Evolutionary conservation across 2,888 invertebrate genomes (phyloP), one percentile per base, ranked within the genome.

Genomic region (Fragum fragum): DNA sequence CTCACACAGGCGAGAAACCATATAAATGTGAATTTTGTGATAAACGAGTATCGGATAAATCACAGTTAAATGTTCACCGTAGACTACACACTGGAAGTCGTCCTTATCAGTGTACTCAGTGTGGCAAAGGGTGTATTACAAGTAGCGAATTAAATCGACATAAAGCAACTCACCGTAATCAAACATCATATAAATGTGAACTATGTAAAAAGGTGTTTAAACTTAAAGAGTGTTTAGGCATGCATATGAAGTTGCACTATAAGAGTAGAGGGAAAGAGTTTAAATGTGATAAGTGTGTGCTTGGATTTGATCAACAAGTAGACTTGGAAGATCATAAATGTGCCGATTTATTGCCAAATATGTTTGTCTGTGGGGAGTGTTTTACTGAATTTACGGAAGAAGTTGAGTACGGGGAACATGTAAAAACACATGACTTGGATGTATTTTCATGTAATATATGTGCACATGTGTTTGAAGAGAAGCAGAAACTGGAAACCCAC

Each of bases 201-300:
- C 47, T 83, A 1, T 85, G 85, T 61, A 76, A 76, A 42, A 85
- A 82, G 55, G 68, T 73, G 29, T 85, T 85, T 42, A 83, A 80
- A 42, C 59, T 78, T 16, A 83, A 83, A 53, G 85, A 85, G 47
- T 81, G 79, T 52, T 78, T 85, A 52, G 79, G 79, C 14, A 79
- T 85, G 77, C 85, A 85, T 79, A 85, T 85, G 85, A 85, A 85
- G 63, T 59, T 83, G 32, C 85, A 85, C 77, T 79, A 83, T 55
- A 57, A 74, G 18, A 78, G 79, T 76, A 61, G 82, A 47, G 57
- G 71, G 9, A 77, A 78, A n/a, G 55, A 39, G 23, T 83, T 73
- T 42, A 72, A 81, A 61, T 85, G 85, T 74, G 80, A 80, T 29
- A 83, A 80, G 47, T 85, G 85, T 78, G 76, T 72, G 39, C 66